Base-by-base conservation (phyloP, 2,797 vertebrate species). In the Oceanodroma leucorhoa region DNA sequence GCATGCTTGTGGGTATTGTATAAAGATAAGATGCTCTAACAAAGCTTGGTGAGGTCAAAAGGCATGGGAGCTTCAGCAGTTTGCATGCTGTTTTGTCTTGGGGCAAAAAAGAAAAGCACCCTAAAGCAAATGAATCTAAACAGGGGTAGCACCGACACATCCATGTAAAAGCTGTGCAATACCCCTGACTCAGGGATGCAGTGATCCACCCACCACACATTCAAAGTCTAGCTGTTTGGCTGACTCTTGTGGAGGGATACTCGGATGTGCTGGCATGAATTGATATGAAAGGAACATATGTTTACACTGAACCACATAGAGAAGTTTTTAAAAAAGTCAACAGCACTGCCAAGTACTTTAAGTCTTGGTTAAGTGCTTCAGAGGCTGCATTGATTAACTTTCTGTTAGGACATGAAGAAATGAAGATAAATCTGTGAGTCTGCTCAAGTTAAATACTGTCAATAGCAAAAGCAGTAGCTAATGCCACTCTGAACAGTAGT, bases 11-110 rank as follows among this genome's bases (percentile, higher is more conserved):
- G 95, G 86, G 84, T 88, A 97, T 97, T 97, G 94, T 96, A 97
- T 86, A 90, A 94, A 97, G 97, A 97, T 97, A 96, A 98, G 96
- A 92, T 80, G 80, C 79, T 96, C 90, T 96, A 95, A 96, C 91
- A 97, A 97, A 96, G 85, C 87, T 93, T 58, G 38, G 40, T 85
- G 91, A 91, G 96, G 95, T 96, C 96, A 97, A 92, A 96, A 97
- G 96, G 96, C 96, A 88, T 82, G 95, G 89, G 94, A 97, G 95
- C 96, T 96, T 97, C 97, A 96, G 93, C 86, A 67, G 81, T 80
- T 75, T 91, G 82, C 61, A 50, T 75, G 29, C 85, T 77, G 45
- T 83, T 95, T 95, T 95, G 92, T 96, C 79, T 85, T 32, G 53
- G 54, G 89, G 57, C 38, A 61, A 96, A 82, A 90, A 72, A 48